Base-by-base conservation (phyloP, 2,797 vertebrate species). In the Thunnus albacares region DNA sequence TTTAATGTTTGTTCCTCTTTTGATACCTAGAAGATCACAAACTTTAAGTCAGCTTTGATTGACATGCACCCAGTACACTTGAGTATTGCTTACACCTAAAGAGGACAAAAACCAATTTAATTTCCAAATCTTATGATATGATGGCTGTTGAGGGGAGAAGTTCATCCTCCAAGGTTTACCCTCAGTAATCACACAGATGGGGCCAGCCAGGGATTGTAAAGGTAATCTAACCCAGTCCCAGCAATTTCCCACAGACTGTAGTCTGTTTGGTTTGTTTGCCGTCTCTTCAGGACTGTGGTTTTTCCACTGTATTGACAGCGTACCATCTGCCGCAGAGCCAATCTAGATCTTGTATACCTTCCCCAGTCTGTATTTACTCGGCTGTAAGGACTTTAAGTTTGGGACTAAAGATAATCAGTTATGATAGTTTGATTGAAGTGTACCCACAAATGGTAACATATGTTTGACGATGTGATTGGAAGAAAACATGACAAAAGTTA, bases 291-390 rank as follows among this genome's bases (percentile, higher is more conserved):
- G 83, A 83, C 55, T 65, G 60, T 49, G 79, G 51, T 63, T 86
- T 81, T 76, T 76, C 1, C 59, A 28, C 58, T 41, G 64, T 89
- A 84, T 83, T 92, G 92, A 95, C 91, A 92, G 80, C 75, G 65
- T 20, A 86, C 93, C 93, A 95, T 95, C 94, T 95, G 92, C 90
- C 90, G 90, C 90, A 51, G 68, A 90, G 87, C 81, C 81, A 86
- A 85, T 86, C 77, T 75, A 68, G 79, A 83, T 82, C 88, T 90
- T 77, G 77, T 82, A 91, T 88, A 90, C 80, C 88, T 84, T 85
- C 70, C 69, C 38, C 77, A 49, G 76, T 90, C 84, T 85, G 79
- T 86, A 89, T 92, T 93, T 89, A 90, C 89, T 89, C 65, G 57
- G 52, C 86, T 82, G 82, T 89, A 85, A 80, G 77, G 77, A 80